These are phyloP conservation scores for Bombus turneri DNA, from an alignment of 1,140 invertebrate genomes.

Conservation along the genomic window DNA sequence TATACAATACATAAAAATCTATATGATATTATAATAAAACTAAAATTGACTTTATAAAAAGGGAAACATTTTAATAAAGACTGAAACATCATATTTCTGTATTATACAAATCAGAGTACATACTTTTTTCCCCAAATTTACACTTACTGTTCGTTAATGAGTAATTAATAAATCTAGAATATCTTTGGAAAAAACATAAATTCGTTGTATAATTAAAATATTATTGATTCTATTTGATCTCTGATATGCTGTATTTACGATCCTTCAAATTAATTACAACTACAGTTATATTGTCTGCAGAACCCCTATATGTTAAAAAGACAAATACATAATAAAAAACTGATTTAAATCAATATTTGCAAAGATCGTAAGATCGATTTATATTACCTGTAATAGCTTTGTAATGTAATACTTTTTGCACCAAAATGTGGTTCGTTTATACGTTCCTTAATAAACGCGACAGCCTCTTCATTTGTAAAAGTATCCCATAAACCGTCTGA, in stretches of 20 bases:
- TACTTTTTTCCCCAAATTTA: conserved; percentile 14
- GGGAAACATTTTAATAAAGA: neutral
- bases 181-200: conserved; percentile 47
- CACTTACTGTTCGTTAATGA: conserved; percentile 27
- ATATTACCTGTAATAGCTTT: conserved; percentile 89
- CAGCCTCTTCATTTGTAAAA: conserved; percentile 96
- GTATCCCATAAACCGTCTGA: conserved; percentile 98
- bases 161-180: conserved; percentile 49
- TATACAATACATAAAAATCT: neutral
- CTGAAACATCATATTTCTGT: conserved; percentile 26
- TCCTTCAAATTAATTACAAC: conserved; percentile 93
- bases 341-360: conserved; percentile 14
- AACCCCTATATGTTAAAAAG: conserved; percentile 85
- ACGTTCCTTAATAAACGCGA: conserved; percentile 91
- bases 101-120: conserved; percentile 6
- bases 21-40: neutral
- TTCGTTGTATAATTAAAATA: conserved; percentile 27
- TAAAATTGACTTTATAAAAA: neutral
- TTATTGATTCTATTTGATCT: conserved; percentile 61
- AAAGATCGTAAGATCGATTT: conserved; percentile 1
- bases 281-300: conserved; percentile 97
- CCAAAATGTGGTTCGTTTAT: conserved; percentile 93
- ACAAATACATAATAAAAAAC: conserved; percentile 23
- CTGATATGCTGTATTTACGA: conserved; percentile 76
- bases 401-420: conserved; percentile 93